Evolutionary conservation across 2,888 invertebrate genomes (phyloP), one percentile per base, ranked within the genome.

Genomic region (Sthenelais limicola): DNA sequence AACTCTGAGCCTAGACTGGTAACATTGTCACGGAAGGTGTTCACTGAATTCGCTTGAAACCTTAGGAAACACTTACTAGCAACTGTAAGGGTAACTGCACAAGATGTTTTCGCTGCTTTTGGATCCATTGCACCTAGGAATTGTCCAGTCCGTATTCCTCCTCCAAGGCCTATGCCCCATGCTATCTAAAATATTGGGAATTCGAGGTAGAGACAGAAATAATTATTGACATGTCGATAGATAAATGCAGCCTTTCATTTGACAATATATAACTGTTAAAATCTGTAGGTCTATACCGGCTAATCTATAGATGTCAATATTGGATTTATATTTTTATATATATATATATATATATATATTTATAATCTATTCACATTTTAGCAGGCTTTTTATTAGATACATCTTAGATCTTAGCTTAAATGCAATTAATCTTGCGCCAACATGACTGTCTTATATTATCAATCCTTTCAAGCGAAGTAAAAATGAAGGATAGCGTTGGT

Each of bases 61-160:
- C n/a, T n/a, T n/a, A n/a, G n/a, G n/a, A n/a, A n/a, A n/a, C n/a
- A n/a, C n/a, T n/a, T 62, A 62, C 62, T 43, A 24, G 62, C 62
- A 21, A 28, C 24, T 3, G 43, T 62, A 3, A 62, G 62, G 3
- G 62, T 38, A 9, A 62, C 62, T 9, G 4, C 21, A 9, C 26
- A 2, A 1, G 62, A 35, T 24, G 43, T 21, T 1, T 28, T 1
- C 12, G 62, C 62, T 1, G 62, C 35, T 38, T 24, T 24, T 1
- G 62, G 62, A 43, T 62, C 21, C 24, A 38, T 62, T 4, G 62
- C 62, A 4, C 62, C 62, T 3, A 62, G 62, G 38, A 38, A 43
- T 24, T 62, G 62, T 5, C 62, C 62, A 1, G 43, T 43, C 24
- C 62, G 62, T 9, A 62, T 62, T 9, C 62, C 62, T 35, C 62